phyloP scores from a whole-genome alignment of 23 tunicate species.

The Aplidium turbinatum region DNA sequence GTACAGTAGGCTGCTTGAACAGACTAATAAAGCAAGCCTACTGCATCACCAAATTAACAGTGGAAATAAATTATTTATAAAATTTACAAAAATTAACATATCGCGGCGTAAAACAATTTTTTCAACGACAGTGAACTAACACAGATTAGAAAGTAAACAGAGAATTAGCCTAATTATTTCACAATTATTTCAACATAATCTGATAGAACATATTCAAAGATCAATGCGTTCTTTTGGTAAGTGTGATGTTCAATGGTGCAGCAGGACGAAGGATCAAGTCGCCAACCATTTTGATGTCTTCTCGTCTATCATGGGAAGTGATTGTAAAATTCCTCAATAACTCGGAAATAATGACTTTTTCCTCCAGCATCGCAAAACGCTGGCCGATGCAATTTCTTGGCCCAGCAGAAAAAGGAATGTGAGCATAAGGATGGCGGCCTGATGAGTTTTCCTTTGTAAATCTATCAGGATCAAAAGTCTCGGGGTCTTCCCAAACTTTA shows the following conservation, averaged over 20 bases:
- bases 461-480: conserved; percentile 72
- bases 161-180: too few species aligned
- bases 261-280: conserved; percentile 77
- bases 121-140: too few species aligned
- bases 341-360: conserved; percentile 70
- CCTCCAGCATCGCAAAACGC: conserved; percentile 88
- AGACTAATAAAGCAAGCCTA: too few species aligned
- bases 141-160: too few species aligned
- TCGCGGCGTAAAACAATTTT: too few species aligned
- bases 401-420: conserved; percentile 95
- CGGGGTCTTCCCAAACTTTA: conserved; percentile 81
- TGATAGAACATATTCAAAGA: too few species aligned
- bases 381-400: conserved; percentile 99
- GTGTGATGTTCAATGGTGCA: conserved; percentile 40
- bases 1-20: too few species aligned
- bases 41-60: too few species aligned
- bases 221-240: conserved; percentile 7
- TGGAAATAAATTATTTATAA: too few species aligned
- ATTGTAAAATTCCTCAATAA: conserved; percentile 50
- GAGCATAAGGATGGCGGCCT: conserved; percentile 81
- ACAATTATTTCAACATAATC: too few species aligned
- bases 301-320: conserved; percentile 29
- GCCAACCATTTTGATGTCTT: conserved; percentile 51
- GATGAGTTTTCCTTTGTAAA: conserved; percentile 46
- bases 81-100: too few species aligned